Percentiles rank a stretch among this genome's conserved stretches.
Conservation (phyloP, 2,797 vertebrate genomes). For the Acrocephalus scirpaceus region DNA sequence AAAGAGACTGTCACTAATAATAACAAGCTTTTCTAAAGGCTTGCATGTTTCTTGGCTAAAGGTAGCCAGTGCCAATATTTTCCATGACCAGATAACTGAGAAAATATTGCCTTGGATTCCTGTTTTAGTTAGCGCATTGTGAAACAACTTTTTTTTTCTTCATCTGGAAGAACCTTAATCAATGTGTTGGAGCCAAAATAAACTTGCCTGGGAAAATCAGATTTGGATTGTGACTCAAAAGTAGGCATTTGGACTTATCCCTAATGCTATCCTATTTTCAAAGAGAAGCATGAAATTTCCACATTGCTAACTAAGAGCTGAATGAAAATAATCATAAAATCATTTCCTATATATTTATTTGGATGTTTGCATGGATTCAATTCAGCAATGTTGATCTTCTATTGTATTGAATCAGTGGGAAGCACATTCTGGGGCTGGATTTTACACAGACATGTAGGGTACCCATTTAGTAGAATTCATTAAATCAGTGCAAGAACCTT, state of each 20-base stretch:
- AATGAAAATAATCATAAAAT: constrained; percentile 41
- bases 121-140: not conserved
- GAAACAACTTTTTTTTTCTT: not conserved
- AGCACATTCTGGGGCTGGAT: not conserved
- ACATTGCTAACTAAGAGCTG: not conserved
- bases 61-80: not conserved
- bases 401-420: constrained; percentile 28
- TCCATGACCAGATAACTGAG: not conserved
- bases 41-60: not conserved
- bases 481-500: not conserved
- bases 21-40: not conserved
- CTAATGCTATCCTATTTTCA: not conserved
- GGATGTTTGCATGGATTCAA: not conserved
- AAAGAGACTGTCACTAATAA: not conserved
- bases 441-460: constrained; percentile 14
- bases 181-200: not conserved
- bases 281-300: not conserved
- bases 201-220: not conserved
- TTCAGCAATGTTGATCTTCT: constrained; percentile 11
- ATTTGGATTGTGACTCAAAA: not conserved
- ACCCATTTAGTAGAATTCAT: not conserved
- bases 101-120: not conserved
- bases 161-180: not conserved
- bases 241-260: not conserved
- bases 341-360: constrained; percentile 22